Base-by-base conservation (phyloP, 2,113 vertebrate genomes). In the Cisticola juncidis region DNA sequence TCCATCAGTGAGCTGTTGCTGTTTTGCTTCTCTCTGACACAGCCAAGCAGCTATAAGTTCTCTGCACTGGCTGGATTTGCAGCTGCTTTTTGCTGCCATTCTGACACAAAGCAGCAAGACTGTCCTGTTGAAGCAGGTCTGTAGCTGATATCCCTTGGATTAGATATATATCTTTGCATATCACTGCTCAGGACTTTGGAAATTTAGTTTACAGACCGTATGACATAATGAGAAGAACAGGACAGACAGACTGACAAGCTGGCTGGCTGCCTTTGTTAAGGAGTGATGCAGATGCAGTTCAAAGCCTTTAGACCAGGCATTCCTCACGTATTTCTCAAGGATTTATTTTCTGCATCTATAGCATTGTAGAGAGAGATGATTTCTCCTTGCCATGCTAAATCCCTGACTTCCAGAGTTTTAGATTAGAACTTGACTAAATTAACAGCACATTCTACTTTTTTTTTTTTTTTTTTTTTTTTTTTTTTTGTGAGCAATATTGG, bases 61-160 rank as follows among this genome's bases (percentile, higher is more conserved):
- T 82, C 80, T 86, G 70, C 9, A 4, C 12, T 70, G 21, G 26
- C 31, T 87, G 45, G 26, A 35, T 95, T 89, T 48, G 50, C 57
- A 94, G 71, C 36, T 88, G 38, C 51, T 84, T 73, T 86, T 48
- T 80, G 36, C 74, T 89, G 91, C 81, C 58, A 87, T 50, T n/a
- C 22, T 96, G 93, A 97, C 56, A 87, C 29, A 92, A 90, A 95
- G 26, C 91, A 96, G 94, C 9, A 74, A 65, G 24, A 64, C 44
- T 0, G 0, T 74, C 50, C 50, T 83, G n/a, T 24, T 88, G 44
- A 89, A 72, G 62, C 65, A 92, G 61, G 40, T 65, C 64, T 86
- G 28, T 81, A 88, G 79, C 33, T 79, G 48, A 57, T 38, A 90
- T 60, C n/a, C 61, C 47, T 73, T 64, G 82, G 76, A 81, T 93